Base-by-base conservation (phyloP, 2,888 invertebrate species). In the Frankliniella fusca region DNA sequence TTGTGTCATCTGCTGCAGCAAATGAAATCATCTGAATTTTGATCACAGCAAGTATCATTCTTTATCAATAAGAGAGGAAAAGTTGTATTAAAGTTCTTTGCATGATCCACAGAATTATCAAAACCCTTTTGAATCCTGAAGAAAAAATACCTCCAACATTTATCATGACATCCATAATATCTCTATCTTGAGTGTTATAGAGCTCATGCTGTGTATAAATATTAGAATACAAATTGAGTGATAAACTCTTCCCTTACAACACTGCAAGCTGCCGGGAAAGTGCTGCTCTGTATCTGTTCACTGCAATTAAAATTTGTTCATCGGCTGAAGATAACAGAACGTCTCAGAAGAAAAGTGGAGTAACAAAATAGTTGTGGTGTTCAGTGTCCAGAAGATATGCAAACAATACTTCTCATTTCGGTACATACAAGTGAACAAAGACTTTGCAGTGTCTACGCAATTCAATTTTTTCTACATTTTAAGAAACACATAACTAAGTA, bases 391-490 rank as follows among this genome's bases (percentile, higher is more conserved):
- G 70, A 76, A 27, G 12, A 76, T 76, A 76, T 76, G 12, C 70
- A 76, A 76, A 27, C 27, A 27, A 27, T 76, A 76, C 70, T 12
- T 76, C 70, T 76, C 70, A 23, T 27, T 76, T 27, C 70, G 23
- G 27, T 76, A 76, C n/a, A 20, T 61, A n/a, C 23, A 76, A 76
- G 27, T 23, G 23, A 70, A 23, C 70, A 76, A 76, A 76, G 70
- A 76, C 70, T 76, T 76, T 76, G 70, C 70, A 76, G 70, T 76
- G 70, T 76, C 70, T 76, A 76, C 70, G 70, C 70, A 76, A 76
- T 76, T 76, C 70, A 76, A 76, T 76, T 76, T 76, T 76, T 76
- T 76, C 23, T 76, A 76, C 70, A 76, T 76, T 76, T 76, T 76
- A 76, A 76, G 70, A 27, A 76, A 76, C 70, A 76, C 70, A 76